Conservation (phyloP, 2,113 vertebrate genomes). For the Rhynchomys soricoides region DNA sequence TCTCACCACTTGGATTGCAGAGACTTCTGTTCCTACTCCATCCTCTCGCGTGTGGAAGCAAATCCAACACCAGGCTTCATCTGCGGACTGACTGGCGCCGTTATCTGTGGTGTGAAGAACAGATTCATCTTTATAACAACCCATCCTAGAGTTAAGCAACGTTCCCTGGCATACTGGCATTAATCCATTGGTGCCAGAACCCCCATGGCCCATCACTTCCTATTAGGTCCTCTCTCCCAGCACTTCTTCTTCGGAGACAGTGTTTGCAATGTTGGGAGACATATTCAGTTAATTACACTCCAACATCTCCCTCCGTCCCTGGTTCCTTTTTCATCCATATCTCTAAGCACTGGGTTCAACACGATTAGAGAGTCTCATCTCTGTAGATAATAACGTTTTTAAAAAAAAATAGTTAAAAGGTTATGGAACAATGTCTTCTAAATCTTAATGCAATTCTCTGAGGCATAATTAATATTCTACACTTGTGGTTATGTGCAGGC, state of each 20-base stretch:
- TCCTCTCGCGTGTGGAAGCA: not conserved
- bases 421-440: conserved; percentile 51
- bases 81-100: not conserved
- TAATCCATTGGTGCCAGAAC: not conserved
- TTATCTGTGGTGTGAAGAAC: not conserved
- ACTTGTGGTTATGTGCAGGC: conserved; percentile 60
- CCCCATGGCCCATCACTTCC: not conserved
- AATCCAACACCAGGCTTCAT: not conserved
- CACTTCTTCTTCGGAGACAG: not conserved
- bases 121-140: not conserved
- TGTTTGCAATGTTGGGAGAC: not conserved
- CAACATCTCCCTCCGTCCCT: not conserved
- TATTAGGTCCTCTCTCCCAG: too few relatives aligned
- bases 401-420: conserved; percentile 30
- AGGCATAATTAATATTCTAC: conserved; percentile 74
- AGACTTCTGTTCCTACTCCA: not conserved
- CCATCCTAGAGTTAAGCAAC: not conserved
- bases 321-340: not conserved
- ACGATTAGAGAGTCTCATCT: too few relatives aligned
- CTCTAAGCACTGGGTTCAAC: not conserved
- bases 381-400: not conserved
- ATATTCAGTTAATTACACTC: not conserved
- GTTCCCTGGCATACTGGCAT: not conserved
- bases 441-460: conserved; percentile 52
- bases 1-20: not conserved